A percentile compares a stretch with the other conserved stretches of the same genome.
Conservation (phyloP, 2,797 vertebrate species). For the Acrocephalus scirpaceus region DNA sequence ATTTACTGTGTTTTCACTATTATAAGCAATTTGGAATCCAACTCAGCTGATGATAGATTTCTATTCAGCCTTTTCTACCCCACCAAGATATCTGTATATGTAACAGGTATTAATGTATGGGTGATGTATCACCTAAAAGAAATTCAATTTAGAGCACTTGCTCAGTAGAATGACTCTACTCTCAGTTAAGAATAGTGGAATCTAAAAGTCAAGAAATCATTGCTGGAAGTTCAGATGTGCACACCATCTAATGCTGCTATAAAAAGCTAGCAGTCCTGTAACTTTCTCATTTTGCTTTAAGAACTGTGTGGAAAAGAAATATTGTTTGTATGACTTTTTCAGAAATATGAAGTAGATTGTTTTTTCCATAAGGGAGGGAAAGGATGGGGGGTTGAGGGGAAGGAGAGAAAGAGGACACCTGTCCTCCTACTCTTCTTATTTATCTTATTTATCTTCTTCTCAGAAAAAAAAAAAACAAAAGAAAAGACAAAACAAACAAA, state of each 20-base stretch:
- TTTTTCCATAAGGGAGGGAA: background rate
- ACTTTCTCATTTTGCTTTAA: background rate
- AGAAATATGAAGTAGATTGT: background rate
- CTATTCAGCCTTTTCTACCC: background rate
- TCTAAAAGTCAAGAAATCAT: background rate
- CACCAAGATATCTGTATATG: background rate
- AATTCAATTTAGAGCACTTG: background rate
- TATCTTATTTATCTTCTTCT: background rate
- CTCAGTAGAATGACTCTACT: background rate
- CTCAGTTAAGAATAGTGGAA: background rate
- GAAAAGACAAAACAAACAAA: background rate
- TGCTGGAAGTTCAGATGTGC: background rate
- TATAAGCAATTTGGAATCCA: background rate
- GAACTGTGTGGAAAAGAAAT: background rate
- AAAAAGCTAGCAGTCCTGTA: background rate
- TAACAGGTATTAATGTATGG: background rate
- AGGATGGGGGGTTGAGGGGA: accelerated
- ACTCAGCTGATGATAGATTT: background rate
- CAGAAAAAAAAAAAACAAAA: background rate
- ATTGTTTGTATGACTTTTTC: background rate
- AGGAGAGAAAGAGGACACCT: background rate
- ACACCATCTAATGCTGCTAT: background rate
- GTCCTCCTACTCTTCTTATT: background rate
- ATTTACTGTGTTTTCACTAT: background rate
- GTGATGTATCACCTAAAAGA: background rate